These are phyloP conservation scores for Syndactyla subalaris DNA, from an alignment of 2,797 vertebrate genomes.

Conservation along the genomic window DNA sequence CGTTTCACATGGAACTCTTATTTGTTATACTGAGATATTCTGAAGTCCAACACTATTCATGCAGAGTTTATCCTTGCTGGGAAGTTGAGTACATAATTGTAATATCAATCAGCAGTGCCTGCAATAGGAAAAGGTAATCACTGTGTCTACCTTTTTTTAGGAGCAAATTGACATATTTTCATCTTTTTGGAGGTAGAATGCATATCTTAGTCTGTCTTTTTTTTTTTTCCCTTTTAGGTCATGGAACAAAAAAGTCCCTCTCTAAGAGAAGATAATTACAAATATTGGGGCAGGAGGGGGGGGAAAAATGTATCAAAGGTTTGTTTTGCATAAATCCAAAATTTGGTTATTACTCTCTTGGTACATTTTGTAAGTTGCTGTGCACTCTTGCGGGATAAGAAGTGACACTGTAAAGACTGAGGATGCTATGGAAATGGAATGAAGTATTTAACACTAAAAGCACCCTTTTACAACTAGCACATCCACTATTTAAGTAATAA, in stretches of 20 bases:
- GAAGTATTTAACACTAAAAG: slow-evolving; percentile 3
- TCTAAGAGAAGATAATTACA: slow-evolving; percentile 61
- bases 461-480: slow-evolving; percentile 64
- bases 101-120: neutral
- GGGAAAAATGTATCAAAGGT: neutral
- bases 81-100: neutral
- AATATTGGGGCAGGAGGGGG: neutral
- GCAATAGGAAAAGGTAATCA: neutral
- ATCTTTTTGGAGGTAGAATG: neutral
- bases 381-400: slow-evolving; percentile 14
- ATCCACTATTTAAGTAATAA: slow-evolving; percentile 62
- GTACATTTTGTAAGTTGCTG: slow-evolving; percentile 18
- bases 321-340: slow-evolving; percentile 10
- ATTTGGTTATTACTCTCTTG: neutral
- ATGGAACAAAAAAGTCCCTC: slow-evolving; percentile 40
- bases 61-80: neutral
- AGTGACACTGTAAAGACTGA: slow-evolving; percentile 2
- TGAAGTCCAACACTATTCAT: neutral
- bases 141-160: neutral
- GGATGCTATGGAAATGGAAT: slow-evolving; percentile 4
- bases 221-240: slow-evolving; percentile 11
- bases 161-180: neutral
- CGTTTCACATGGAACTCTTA: neutral
- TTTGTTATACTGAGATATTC: neutral
- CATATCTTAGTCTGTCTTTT: neutral